Percentiles rank a stretch among this genome's conserved stretches.
Evolutionary conservation across 2,113 vertebrate genomes (phyloP).

Genomic region (Oryzias woworae): DNA sequence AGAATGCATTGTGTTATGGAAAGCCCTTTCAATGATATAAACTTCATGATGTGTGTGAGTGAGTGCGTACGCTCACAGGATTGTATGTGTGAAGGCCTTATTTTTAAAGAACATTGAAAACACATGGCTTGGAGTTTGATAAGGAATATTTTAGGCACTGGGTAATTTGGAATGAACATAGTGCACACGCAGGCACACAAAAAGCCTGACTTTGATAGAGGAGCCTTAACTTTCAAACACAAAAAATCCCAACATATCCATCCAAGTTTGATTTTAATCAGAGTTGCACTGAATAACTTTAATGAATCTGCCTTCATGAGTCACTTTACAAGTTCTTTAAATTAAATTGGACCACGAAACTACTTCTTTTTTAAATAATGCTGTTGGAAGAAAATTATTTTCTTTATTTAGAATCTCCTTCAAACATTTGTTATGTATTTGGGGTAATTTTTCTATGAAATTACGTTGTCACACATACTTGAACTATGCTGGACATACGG

Average conservation of each 20-base stretch:
- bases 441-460: no score
- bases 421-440: no score
- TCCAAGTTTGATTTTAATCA: not conserved
- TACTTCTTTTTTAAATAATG: no score
- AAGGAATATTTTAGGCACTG: slow-evolving; percentile 69
- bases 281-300: not conserved
- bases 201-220: slow-evolving; percentile 6
- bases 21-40: no score
- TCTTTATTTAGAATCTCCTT: not conserved
- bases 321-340: no score
- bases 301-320: not conserved
- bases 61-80: slow-evolving; percentile 17
- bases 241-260: slow-evolving; percentile 13
- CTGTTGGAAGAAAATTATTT: not conserved
- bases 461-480: no score
- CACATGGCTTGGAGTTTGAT: slow-evolving; percentile 75
- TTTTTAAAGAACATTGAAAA: slow-evolving; percentile 76
- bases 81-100: slow-evolving; percentile 35
- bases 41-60: slow-evolving; percentile 5
- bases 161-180: slow-evolving; percentile 63
- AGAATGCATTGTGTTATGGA: no score
- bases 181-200: slow-evolving; percentile 7
- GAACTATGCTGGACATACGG: no score
- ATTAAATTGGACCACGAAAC: no score
- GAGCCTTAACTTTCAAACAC: slow-evolving; percentile 32